Base-by-base conservation (phyloP, 2,797 vertebrate species). In the Zenarchopterus dispar region DNA sequence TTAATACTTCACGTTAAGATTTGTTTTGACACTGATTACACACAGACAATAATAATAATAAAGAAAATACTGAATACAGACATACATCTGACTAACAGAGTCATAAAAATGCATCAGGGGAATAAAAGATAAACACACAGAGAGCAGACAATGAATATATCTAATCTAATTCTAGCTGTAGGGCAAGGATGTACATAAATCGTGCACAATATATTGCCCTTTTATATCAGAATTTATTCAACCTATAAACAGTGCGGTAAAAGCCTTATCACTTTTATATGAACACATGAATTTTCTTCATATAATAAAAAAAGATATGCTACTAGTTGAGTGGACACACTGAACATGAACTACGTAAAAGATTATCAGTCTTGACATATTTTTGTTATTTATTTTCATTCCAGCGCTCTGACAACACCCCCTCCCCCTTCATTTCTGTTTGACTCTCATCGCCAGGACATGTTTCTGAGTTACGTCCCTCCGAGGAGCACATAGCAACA, bases 401-500 rank as follows among this genome's bases (percentile, higher is more conserved):
- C 4, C 19, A 19, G 8, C 48, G 17, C 58, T 21, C 51, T 17
- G 24, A 17, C n/a, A 41, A 8, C 47, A 41, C 47, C 18, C 23
- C 42, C 21, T 28, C 4, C 19, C 60, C 3, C 19, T 54, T 39
- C 36, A 22, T 62, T 21, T 54, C 33, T 62, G 23, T 53, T 63
- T 53, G 54, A 56, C 52, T 60, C 45, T 75, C 43, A 59, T 6
- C 66, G 56, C 39, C 22, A 17, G 50, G 61, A 67, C 59, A 66
- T 82, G 62, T 59, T 80, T 73, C 71, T 33, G 62, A 48, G 62
- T 78, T 73, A 61, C 78, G 78, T 80, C 74, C 70, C 64, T 67
- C 39, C 18, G 13, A 61, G 66, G 33, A 80, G 57, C 56, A 53
- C 66, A 73, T 15, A 69, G 62, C 26, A 36, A 66, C 78, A 56